phyloP scores from a whole-genome alignment of 2,888 invertebrate genomes.

The Dugesia japonica region DNA sequence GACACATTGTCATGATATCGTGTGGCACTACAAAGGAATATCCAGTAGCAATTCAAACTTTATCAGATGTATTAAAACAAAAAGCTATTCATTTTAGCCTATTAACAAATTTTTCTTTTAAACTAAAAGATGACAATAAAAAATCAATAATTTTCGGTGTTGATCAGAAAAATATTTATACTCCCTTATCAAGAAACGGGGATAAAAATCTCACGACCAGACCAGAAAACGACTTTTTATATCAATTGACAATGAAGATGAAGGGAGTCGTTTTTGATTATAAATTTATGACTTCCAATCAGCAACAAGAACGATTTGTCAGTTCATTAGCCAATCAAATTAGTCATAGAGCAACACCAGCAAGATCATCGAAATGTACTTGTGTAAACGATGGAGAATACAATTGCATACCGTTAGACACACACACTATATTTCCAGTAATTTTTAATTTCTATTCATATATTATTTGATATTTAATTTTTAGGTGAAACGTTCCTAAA shows the following conservation, averaged over 20 bases:
- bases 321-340: not conserved
- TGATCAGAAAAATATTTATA: not conserved
- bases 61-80: not conserved
- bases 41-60: not conserved
- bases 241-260: constrained; percentile 8
- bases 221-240: not conserved
- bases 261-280: not conserved
- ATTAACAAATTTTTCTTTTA: not conserved
- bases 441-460: not conserved
- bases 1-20: not conserved
- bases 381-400: not conserved
- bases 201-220: not conserved
- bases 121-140: not conserved
- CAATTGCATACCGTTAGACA: not conserved
- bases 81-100: not conserved
- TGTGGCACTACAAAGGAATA: not conserved
- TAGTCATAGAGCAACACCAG: not conserved
- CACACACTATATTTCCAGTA: not conserved
- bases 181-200: not conserved
- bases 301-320: not conserved
- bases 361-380: not conserved
- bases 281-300: not conserved
- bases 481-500: not conserved
- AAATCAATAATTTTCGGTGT: not conserved
- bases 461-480: not conserved